A percentile compares a stretch with the other conserved stretches of the same genome.
phyloP scores from a whole-genome alignment of 2,113 vertebrate genomes.

The Proterorhinus semilunaris region DNA sequence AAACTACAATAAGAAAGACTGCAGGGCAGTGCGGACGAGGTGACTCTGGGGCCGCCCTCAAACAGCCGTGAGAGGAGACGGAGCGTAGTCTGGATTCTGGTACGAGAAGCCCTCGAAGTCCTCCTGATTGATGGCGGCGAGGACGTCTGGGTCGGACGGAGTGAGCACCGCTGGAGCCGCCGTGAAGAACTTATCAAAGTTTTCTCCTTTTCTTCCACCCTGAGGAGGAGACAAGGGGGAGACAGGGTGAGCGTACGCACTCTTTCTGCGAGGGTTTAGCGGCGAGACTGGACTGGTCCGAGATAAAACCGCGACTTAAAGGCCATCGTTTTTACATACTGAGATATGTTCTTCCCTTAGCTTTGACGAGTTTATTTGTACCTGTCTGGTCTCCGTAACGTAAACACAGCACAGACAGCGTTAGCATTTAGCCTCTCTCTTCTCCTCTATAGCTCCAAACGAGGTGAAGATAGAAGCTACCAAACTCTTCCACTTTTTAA shows the following conservation, averaged over 20 bases:
- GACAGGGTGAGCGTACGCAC: neutral
- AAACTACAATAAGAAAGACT: slow-evolving; percentile 28
- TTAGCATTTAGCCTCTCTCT: too few relatives aligned
- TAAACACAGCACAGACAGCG: too few relatives aligned
- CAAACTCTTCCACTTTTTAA: too few relatives aligned
- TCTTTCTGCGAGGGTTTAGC: too few relatives aligned
- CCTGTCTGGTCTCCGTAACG: too few relatives aligned
- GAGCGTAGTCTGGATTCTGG: slow-evolving; percentile 80
- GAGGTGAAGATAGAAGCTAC: too few relatives aligned
- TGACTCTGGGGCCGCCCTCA: slow-evolving; percentile 40
- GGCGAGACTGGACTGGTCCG: too few relatives aligned
- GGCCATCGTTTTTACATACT: too few relatives aligned
- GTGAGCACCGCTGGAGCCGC: slow-evolving; percentile 82
- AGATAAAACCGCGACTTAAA: too few relatives aligned
- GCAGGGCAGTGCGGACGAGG: slow-evolving; percentile 2
- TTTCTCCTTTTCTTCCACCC: slow-evolving; percentile 88
- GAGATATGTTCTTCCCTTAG: too few relatives aligned
- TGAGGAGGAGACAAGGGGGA: slow-evolving; percentile 44
- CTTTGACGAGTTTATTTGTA: too few relatives aligned
- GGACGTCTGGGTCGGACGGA: slow-evolving; percentile 85
- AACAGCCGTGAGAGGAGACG: slow-evolving; percentile 75
- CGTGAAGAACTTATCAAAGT: slow-evolving; percentile 93
- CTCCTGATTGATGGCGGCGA: slow-evolving; percentile 86
- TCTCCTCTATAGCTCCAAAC: too few relatives aligned
- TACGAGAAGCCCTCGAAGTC: slow-evolving; percentile 89